Percentiles rank a stretch among this genome's conserved stretches.
phyloP scores from a whole-genome alignment of 2,888 invertebrate genomes.

The Magallana nippona region DNA sequence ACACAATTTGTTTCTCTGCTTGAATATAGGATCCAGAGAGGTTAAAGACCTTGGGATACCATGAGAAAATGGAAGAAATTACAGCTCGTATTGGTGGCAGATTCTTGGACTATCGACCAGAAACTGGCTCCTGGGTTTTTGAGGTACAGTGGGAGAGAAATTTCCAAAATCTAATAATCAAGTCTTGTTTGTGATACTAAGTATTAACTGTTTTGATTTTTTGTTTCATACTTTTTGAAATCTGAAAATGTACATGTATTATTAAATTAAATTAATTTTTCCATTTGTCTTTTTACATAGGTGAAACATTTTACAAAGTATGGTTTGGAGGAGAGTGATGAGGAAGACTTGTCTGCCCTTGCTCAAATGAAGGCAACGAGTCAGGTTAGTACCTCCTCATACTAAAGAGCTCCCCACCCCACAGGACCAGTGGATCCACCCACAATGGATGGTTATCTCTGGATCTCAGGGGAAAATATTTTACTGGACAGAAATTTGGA shows the following conservation, averaged over 20 bases:
- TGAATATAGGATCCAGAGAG: conserved; percentile 83
- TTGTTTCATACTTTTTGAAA: background rate
- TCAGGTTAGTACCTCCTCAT: conserved; percentile 64
- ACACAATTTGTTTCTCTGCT: conserved; percentile 24
- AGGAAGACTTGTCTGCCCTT: conserved; percentile 82
- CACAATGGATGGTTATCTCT: conserved; percentile 36
- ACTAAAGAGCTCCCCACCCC: conserved; percentile 18
- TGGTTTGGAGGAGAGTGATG: conserved; percentile 94
- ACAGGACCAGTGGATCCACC: conserved; percentile 35
- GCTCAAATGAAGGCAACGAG: conserved; percentile 66
- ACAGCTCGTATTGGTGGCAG: conserved; percentile 92
- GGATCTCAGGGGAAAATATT: conserved; percentile 33
- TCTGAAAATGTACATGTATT: background rate
- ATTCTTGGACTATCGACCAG: conserved; percentile 96
- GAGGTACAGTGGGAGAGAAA: conserved; percentile 82
- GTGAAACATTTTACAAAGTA: conserved; percentile 97
- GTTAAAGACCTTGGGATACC: conserved; percentile 90
- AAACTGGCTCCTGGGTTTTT: conserved; percentile 98
- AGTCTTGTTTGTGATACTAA: background rate
- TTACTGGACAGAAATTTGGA: background rate
- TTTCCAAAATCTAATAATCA: background rate
- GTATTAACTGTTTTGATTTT: background rate
- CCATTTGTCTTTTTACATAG: conserved; percentile 77
- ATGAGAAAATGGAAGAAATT: conserved; percentile 89
- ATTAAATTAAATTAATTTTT: background rate